A percentile compares a stretch with the other conserved stretches of the same genome.
phyloP scores from a whole-genome alignment of 2,888 invertebrate genomes.

The Drosophila colorata region DNA sequence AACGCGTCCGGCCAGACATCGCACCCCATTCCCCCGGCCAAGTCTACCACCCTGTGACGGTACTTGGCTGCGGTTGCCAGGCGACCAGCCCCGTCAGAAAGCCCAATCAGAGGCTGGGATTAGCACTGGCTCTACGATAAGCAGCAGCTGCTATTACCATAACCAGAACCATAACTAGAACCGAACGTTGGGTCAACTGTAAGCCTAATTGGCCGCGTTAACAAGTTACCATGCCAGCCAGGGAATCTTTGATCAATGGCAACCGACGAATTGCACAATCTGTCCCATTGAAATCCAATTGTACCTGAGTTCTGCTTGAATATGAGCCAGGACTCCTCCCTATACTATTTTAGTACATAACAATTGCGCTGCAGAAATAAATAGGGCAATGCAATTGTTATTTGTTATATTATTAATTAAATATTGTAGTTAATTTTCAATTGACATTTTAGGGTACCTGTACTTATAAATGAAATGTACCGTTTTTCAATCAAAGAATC shows the following conservation, averaged over 20 bases:
- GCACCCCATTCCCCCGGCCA: conserved; percentile 7
- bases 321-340: too few relatives aligned
- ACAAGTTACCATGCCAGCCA: conserved; percentile 27
- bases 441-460: too few relatives aligned
- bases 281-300: too few relatives aligned
- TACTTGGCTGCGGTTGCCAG: conserved; percentile 41
- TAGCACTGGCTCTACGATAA: conserved; percentile 44
- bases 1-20: conserved; percentile 6
- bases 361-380: too few relatives aligned
- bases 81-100: conserved; percentile 19
- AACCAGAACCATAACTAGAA: conserved; percentile 3
- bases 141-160: conserved; percentile 49
- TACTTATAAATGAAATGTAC: too few relatives aligned
- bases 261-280: background rate
- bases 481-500: too few relatives aligned
- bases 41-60: conserved; percentile 11
- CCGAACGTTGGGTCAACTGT: conserved; percentile 13
- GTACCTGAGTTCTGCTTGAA: too few relatives aligned
- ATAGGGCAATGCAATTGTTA: too few relatives aligned
- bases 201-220: conserved; percentile 40
- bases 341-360: too few relatives aligned
- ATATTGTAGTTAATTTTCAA: too few relatives aligned
- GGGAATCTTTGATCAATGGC: background rate
- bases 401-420: too few relatives aligned
- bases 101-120: conserved; percentile 55